These are phyloP conservation scores for Mamestra brassicae DNA, from an alignment of 2,888 invertebrate genomes.

Conservation along the genomic window DNA sequence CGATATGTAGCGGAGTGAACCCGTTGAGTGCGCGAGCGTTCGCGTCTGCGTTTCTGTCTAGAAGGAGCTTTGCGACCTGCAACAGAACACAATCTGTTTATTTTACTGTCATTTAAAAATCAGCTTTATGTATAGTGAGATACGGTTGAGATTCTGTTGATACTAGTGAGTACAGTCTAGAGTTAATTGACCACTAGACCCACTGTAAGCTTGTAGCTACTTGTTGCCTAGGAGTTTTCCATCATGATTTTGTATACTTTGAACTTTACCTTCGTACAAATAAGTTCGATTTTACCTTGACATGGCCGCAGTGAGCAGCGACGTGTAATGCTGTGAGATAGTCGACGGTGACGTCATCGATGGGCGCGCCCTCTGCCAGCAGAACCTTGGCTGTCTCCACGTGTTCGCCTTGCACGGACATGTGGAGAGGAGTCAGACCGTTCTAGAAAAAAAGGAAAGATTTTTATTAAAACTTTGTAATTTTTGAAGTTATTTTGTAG, in stretches of 20 bases:
- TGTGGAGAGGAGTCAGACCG: slow-evolving; percentile 98
- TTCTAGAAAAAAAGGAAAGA: slow-evolving; percentile 88
- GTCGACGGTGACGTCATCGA: slow-evolving; percentile 99
- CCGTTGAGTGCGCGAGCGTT: slow-evolving; percentile 99
- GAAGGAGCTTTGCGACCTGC: slow-evolving; percentile 96
- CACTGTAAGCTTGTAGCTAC: not conserved
- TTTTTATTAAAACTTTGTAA: no score
- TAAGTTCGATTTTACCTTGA: slow-evolving; percentile 85
- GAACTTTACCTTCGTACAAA: not conserved
- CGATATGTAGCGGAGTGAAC: slow-evolving; percentile 99
- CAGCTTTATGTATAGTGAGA: not conserved
- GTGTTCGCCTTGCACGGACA: slow-evolving; percentile 99
- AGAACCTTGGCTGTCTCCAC: slow-evolving; percentile 98
- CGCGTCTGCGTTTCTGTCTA: slow-evolving; percentile 98
- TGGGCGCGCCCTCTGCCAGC: slow-evolving; percentile 98
- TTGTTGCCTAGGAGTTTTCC: not conserved
- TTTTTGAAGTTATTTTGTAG: no score
- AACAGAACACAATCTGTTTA: slow-evolving; percentile 40
- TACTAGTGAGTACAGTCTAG: not conserved
- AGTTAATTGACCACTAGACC: not conserved
- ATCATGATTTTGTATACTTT: not conserved
- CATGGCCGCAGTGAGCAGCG: slow-evolving; percentile 98
- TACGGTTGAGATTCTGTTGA: not conserved
- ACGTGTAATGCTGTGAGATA: slow-evolving; percentile 99
- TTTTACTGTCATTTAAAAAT: not conserved